phyloP scores from a whole-genome alignment of 1,140 invertebrate species.

The Dermatophagoides farinae region DNA sequence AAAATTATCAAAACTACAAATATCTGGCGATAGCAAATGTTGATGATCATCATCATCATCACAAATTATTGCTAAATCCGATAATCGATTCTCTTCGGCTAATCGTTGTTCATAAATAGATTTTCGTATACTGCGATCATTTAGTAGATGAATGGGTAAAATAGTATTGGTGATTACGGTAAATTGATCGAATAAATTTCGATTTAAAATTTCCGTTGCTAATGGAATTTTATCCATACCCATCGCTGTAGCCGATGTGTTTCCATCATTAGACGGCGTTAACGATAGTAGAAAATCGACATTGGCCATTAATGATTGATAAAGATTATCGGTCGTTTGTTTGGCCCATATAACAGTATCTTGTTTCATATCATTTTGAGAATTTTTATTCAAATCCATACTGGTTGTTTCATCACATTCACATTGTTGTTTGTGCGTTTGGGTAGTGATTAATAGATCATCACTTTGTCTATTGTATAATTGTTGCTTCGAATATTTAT shows the following conservation, averaged over 20 bases:
- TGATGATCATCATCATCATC: slow-evolving; percentile 2
- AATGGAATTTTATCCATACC: too few species aligned
- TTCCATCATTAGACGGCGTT: slow-evolving; percentile 11
- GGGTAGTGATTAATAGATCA: too few species aligned
- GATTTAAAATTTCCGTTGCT: too few species aligned
- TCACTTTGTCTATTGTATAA: not conserved
- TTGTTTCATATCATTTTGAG: too few species aligned
- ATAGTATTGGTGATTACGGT: not conserved
- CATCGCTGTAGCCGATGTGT: not conserved
- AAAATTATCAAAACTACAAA: not conserved
- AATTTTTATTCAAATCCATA: not conserved
- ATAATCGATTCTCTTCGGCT: slow-evolving; percentile 19
- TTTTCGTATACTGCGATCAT: slow-evolving; percentile 38
- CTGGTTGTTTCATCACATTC: not conserved
- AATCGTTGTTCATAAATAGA: slow-evolving; percentile 20
- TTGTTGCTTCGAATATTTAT: not conserved
- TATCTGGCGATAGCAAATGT: not conserved
- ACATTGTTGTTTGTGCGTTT: not conserved
- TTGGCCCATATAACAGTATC: too few species aligned
- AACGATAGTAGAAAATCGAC: slow-evolving; percentile 17
- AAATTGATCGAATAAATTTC: not conserved
- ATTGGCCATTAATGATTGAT: not conserved
- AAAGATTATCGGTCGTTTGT: not conserved
- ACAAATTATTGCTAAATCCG: slow-evolving; percentile 19
- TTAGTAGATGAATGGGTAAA: slow-evolving; percentile 44